Evolutionary conservation across 2,113 vertebrate genomes (phyloP), one percentile per base, ranked within the genome.

Genomic region (Varanus salvator): DNA sequence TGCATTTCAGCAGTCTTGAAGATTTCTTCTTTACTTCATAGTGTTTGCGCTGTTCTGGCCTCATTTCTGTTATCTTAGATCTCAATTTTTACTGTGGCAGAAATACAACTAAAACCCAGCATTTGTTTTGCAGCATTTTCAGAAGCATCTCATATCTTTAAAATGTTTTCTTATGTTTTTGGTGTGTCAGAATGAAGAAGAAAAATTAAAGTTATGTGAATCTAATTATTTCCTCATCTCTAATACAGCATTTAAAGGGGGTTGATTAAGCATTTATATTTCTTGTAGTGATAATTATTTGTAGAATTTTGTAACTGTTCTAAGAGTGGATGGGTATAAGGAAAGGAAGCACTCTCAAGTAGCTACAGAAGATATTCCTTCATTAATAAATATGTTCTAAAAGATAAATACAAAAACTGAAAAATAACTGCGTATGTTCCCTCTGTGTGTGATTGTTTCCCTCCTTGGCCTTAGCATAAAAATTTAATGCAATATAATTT

Each of bases 121-220:
- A 86, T 90, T 91, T 11, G 25, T 92, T 44, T 15, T 84, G 23
- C 50, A 78, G 66, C 80, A 48, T 92, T 90, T 94, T 81, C 72
- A 87, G 31, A 71, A 91, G 17, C 38, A 86, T 19, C n/a, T 90
- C 1, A 68, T 85, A 64, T 87, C 92, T 89, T 91, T 57, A 25
- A 86, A 87, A 85, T 84, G 52, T n/a, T 91, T 90, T 84, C 60
- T 77, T 88, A 87, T 44, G 15, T 91, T 91, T 89, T 82, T 2
- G 71, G 17, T 23, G 84, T 91, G 90, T 89, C 68, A 19, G 88
- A 90, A 9, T 38, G 52, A 23, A 3, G 82, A 90, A 90, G 2
- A 0, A 81, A 84, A 77, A 68, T 68, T 66, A 66, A 89, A 88
- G 31, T 68, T 52, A 68, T 27, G 31, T 31, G 9, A 69, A 85